Evolutionary conservation across 2,113 vertebrate species (phyloP).

Genomic region (Eubucco bourcierii): DNA sequence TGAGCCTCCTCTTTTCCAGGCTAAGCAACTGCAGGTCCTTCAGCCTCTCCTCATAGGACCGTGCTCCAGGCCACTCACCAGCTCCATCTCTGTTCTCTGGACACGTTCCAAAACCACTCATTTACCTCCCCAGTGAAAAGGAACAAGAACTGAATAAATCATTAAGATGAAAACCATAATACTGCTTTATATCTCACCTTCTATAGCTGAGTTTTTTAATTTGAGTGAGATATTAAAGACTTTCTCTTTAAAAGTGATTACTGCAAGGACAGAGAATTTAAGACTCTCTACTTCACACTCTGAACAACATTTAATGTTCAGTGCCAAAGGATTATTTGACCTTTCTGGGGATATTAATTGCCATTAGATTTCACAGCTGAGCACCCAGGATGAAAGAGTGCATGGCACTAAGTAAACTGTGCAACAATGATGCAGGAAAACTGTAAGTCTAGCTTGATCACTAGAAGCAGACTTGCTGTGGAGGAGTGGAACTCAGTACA

Average conservation of each 20-base stretch:
- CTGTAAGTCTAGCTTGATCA: background rate
- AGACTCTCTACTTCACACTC: background rate
- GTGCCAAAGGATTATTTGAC: background rate
- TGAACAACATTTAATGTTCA: background rate
- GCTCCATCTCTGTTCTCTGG: too few species aligned
- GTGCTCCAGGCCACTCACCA: too few species aligned
- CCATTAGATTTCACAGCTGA: background rate
- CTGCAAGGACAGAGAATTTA: background rate
- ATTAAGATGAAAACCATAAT: background rate
- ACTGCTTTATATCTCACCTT: background rate
- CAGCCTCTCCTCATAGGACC: too few species aligned
- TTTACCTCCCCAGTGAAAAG: background rate
- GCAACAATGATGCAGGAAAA: background rate
- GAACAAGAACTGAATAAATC: background rate
- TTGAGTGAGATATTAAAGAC: background rate
- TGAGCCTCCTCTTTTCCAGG: too few species aligned
- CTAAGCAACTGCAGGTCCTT: too few species aligned
- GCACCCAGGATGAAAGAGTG: background rate
- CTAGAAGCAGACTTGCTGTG: rapidly evolving
- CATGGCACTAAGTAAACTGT: rapidly evolving
- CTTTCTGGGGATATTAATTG: background rate
- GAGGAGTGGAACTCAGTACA: rapidly evolving
- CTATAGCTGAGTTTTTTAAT: background rate
- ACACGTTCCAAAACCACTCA: background rate
- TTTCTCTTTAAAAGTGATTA: background rate